phyloP scores from a whole-genome alignment of 2,888 invertebrate genomes.

The Eledone cirrhosa region DNA sequence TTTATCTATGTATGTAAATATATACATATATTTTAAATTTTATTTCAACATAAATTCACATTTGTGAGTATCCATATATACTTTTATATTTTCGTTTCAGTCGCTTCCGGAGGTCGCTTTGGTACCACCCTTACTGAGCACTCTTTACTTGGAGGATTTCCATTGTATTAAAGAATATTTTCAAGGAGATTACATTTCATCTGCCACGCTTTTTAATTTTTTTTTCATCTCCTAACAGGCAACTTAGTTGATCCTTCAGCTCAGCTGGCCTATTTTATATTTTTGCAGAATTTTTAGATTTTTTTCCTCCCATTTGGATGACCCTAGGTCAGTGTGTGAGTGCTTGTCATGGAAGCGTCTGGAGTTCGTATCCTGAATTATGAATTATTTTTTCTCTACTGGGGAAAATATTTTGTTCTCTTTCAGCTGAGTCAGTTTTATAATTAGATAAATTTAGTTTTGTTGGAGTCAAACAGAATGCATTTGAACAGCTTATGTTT shows the following conservation, averaged over 20 bases:
- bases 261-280: constrained; percentile 24
- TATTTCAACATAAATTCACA: no score
- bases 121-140: constrained; percentile 28
- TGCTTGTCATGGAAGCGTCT: constrained; percentile 16
- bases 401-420: no score
- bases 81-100: constrained; percentile 7
- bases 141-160: constrained; percentile 27
- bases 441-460: no score
- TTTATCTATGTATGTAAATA: no score
- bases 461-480: no score
- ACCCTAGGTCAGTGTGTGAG: constrained; percentile 19
- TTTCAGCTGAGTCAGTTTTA: no score
- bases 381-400: not conserved
- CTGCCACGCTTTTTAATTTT: constrained; percentile 19
- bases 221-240: constrained; percentile 17
- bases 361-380: constrained; percentile 4
- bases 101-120: constrained; percentile 25
- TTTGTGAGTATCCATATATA: no score
- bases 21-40: no score
- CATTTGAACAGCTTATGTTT: no score
- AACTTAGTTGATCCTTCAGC: constrained; percentile 14
- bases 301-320: not conserved
- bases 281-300: not conserved
- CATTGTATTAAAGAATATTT: constrained; percentile 21
- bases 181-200: constrained; percentile 17